Conservation (phyloP, 2,797 vertebrate species). For the Pangasius larnaudii region DNA sequence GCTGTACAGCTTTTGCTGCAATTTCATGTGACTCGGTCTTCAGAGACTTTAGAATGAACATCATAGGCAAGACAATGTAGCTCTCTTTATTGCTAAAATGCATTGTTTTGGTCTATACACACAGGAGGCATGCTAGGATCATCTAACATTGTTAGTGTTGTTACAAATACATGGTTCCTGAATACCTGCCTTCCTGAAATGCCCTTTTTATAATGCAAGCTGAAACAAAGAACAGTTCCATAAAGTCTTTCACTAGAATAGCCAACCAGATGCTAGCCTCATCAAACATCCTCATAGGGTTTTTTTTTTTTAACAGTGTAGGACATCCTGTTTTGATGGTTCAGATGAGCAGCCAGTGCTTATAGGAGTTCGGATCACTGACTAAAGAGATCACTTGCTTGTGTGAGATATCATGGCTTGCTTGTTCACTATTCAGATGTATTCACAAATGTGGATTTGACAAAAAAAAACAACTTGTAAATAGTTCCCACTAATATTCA, state of each 20-base stretch:
- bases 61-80: constrained; percentile 25
- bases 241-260: no score
- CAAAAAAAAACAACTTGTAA: background rate
- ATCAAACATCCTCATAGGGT: background rate
- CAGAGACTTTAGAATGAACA: constrained; percentile 25
- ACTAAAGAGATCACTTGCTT: background rate
- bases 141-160: constrained; percentile 6
- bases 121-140: background rate
- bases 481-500: background rate
- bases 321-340: background rate
- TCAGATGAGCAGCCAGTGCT: background rate
- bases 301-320: background rate
- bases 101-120: constrained; percentile 14
- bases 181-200: background rate
- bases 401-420: background rate
- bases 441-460: background rate
- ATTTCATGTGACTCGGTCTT: constrained; percentile 15
- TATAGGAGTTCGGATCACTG: background rate
- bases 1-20: constrained; percentile 13
- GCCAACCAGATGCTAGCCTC: background rate
- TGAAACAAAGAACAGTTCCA: background rate
- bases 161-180: constrained; percentile 9
- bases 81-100: constrained; percentile 3
- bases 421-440: background rate
- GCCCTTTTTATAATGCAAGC: background rate